Evolutionary conservation across 2,888 invertebrate genomes (phyloP).

Genomic region (Thecocarcelia acutangulata): DNA sequence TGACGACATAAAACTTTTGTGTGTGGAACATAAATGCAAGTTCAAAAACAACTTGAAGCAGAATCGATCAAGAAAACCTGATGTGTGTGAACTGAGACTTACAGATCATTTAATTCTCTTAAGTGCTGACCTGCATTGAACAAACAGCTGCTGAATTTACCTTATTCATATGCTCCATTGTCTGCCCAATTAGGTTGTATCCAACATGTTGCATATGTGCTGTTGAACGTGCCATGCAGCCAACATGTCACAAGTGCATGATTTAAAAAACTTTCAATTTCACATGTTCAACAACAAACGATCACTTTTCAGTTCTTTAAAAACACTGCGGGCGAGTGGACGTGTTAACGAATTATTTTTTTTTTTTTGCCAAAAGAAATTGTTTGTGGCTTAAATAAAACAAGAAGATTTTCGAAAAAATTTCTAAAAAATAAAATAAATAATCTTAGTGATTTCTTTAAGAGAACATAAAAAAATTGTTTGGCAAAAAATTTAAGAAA

Average conservation of each 20-base stretch:
- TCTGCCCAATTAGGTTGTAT: constrained; percentile 12
- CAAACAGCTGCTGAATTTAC: neutral
- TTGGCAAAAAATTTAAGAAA: constrained; percentile 51
- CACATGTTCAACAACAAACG: constrained; percentile 47
- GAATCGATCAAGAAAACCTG: too few relatives aligned
- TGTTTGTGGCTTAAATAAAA: constrained; percentile 54
- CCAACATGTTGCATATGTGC: constrained; percentile 47
- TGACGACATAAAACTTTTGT: too few relatives aligned
- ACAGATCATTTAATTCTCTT: constrained; percentile 5
- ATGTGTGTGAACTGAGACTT: too few relatives aligned
- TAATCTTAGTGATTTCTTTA: constrained; percentile 59
- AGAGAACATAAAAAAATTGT: constrained; percentile 41
- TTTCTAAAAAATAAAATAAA: constrained; percentile 10
- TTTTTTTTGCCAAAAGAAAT: constrained; percentile 55
- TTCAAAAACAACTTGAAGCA: too few relatives aligned
- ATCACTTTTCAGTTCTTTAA: constrained; percentile 64
- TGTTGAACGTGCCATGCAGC: constrained; percentile 33
- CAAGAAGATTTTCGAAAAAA: constrained; percentile 62
- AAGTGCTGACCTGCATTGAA: constrained; percentile 18
- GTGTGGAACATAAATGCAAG: too few relatives aligned
- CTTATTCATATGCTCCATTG: constrained; percentile 14
- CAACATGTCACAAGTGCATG: constrained; percentile 66
- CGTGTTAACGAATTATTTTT: constrained; percentile 24
- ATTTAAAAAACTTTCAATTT: constrained; percentile 64
- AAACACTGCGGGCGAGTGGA: constrained; percentile 60